Base-by-base conservation (phyloP, 2,888 invertebrate genomes). In the Scaptomyza reducta region DNA sequence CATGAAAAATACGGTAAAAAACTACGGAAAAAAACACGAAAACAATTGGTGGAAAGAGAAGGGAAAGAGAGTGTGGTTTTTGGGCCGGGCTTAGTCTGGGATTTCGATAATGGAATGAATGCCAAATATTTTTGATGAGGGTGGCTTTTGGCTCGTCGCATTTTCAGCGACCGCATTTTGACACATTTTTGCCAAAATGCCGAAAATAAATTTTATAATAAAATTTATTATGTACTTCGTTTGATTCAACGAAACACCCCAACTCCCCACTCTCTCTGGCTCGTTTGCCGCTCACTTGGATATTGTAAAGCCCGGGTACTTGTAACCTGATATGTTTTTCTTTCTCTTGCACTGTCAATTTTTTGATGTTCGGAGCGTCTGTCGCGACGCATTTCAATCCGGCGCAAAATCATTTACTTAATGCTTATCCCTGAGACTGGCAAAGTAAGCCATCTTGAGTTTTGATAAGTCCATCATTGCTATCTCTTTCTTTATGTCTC, bases 71-170 rank as follows among this genome's bases (percentile, higher is more conserved):
- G 53, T 40, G 44, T 62, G 44, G 25, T 3, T 60, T 31, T 51
- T 46, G 55, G 55, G 49, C 63, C 66, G 46, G 74, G 79, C 79
- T 77, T 74, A 89, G 83, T 74, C 82, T 79, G 79, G 79, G 77
- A 82, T 82, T 88, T 72, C 74, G 78, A 82, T 89, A 83, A 90
- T 89, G 88, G 89, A 87, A 90, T 87, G 87, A 89, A 83, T 89
- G 89, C 90, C 89, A 89, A 87, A 89, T 77, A 55, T 71, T 84
- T 40, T 88, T 87, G 88, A 87, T 78, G 85, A 88, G 87, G 87
- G 87, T 87, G 83, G 55, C 47, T 35, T 58, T 38, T 16, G 18
- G 31, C 45, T 13, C 35, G 11, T 7, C 40, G 50, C 59, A 70
- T 72, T 64, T 67, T 63, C 65, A 46, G 71, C 80, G 76, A 76